Evolutionary conservation across 2,888 invertebrate genomes (phyloP).

Genomic region (Dryomyza anilis): DNA sequence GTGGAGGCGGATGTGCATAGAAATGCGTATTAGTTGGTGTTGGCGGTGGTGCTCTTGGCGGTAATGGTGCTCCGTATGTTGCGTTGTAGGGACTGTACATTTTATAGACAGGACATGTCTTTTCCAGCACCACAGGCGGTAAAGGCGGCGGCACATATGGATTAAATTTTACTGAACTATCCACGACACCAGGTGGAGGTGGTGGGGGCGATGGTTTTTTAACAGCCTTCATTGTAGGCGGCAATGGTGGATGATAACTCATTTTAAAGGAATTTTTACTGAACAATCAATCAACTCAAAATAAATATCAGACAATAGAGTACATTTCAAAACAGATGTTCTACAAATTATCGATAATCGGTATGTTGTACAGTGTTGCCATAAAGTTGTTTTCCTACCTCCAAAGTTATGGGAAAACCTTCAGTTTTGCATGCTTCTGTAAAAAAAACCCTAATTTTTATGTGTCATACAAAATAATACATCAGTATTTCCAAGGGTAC

Average conservation of each 20-base stretch:
- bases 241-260: constrained; percentile 46
- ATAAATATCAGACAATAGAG: background rate
- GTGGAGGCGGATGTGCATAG: constrained; percentile 9
- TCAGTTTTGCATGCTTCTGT: no score
- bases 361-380: no score
- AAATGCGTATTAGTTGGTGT: background rate
- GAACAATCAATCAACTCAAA: no score
- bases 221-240: constrained; percentile 36
- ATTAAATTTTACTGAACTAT: constrained; percentile 27
- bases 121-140: constrained; percentile 2
- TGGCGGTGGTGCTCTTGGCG: background rate
- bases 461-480: no score
- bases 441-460: no score
- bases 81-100: constrained; percentile 10
- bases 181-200: constrained; percentile 16
- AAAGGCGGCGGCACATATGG: constrained; percentile 30
- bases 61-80: background rate
- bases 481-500: no score
- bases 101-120: constrained; percentile 9
- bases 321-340: background rate
- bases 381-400: no score
- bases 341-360: background rate
- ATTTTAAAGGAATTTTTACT: constrained; percentile 55
- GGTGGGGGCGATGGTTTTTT: constrained; percentile 23
- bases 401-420: no score